Conservation (phyloP, 2,888 invertebrate species). For the Noctua pronuba region DNA sequence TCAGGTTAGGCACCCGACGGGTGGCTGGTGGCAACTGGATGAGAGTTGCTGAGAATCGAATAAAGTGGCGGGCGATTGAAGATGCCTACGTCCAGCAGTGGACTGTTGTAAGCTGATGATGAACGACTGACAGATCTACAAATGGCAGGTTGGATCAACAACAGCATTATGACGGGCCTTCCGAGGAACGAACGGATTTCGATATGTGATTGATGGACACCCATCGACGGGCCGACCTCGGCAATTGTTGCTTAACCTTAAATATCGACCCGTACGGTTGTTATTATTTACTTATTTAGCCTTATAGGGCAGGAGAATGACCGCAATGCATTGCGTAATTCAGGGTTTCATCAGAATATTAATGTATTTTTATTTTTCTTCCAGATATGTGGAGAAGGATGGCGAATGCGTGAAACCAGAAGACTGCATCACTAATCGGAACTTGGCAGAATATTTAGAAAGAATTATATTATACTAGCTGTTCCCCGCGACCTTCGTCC, state of each 20-base stretch:
- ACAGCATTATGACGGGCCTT: too few species aligned
- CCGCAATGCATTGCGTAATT: too few species aligned
- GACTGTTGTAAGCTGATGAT: too few species aligned
- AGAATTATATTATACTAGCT: conserved; percentile 72
- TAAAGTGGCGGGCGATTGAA: not conserved
- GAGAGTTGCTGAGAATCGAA: not conserved
- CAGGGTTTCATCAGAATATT: too few species aligned
- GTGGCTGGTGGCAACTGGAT: not conserved
- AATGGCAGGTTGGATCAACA: too few species aligned
- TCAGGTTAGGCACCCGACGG: not conserved
- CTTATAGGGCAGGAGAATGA: too few species aligned
- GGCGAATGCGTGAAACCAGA: conserved; percentile 76
- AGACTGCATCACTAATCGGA: conserved; percentile 68
- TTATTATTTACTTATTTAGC: too few species aligned
- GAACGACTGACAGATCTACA: too few species aligned
- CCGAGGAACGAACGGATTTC: too few species aligned
- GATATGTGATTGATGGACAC: too few species aligned
- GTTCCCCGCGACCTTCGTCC: too few species aligned
- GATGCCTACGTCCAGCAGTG: not conserved
- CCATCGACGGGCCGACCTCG: too few species aligned
- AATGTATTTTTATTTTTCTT: not conserved
- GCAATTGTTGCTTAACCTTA: not conserved
- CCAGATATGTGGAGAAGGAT: conserved; percentile 75
- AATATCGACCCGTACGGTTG: not conserved
- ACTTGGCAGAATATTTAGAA: conserved; percentile 66